A percentile compares a stretch with the other conserved stretches of the same genome.
Conservation (phyloP, 2,113 vertebrate species). For the Plestiodon gilberti region DNA sequence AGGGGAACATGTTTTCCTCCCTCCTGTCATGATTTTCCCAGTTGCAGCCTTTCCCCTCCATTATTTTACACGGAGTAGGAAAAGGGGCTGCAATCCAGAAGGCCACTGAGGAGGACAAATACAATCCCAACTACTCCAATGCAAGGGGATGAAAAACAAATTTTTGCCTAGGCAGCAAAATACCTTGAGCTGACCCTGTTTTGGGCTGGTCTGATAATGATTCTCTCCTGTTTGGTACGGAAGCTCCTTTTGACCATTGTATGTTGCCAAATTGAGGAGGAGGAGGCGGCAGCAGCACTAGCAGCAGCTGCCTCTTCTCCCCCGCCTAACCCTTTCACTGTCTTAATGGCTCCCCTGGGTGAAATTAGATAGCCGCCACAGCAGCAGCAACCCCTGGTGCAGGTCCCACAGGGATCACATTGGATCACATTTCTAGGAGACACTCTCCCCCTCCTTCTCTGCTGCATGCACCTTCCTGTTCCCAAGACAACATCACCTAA, state of each 20-base stretch:
- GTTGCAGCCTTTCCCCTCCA: not conserved
- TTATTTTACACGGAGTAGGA: not conserved
- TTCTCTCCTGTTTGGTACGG: not conserved
- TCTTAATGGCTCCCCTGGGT: constrained; percentile 15
- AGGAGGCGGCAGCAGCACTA: not conserved
- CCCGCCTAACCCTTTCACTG: not conserved
- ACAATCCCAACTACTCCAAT: not conserved
- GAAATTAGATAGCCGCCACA: not conserved
- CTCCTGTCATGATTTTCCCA: not conserved
- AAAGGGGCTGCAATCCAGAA: not conserved
- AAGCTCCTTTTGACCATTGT: not conserved
- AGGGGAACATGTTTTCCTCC: not conserved
- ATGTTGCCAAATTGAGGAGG: not conserved
- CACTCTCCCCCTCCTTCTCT: not conserved
- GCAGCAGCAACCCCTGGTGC: not conserved
- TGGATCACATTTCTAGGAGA: not conserved
- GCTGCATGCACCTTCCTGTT: not conserved
- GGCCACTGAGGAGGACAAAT: not conserved
- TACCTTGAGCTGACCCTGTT: not conserved
- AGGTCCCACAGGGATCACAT: not conserved
- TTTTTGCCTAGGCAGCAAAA: not conserved
- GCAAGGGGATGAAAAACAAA: not conserved
- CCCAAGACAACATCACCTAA: not conserved
- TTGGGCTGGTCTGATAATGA: not conserved
- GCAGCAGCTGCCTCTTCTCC: not conserved